Evolutionary conservation across 2,113 vertebrate species (phyloP), one percentile per base, ranked within the genome.

Genomic region (Geococcyx californianus): DNA sequence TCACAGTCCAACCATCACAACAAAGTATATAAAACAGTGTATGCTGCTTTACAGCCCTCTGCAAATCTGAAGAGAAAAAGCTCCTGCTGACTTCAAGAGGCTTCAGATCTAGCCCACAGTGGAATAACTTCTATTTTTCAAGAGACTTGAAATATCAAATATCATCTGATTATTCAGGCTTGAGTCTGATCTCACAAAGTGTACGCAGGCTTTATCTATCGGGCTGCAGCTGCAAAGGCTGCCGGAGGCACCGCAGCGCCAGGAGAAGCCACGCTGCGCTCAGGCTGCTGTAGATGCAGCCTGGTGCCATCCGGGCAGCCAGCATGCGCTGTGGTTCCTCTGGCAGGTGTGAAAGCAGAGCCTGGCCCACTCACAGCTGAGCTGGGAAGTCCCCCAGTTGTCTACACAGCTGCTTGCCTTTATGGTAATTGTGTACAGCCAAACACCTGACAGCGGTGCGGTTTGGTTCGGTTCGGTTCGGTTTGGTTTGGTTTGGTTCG

Each of bases 41-140:
- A n/a, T 19, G 44, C 66, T 87, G 47, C n/a, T 89, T 82, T 81
- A 60, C 56, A 86, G 76, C 31, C 56, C 40, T 86, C 69, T 34
- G 20, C 52, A 72, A 78, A 82, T 72, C 67, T 82, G 66, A 95
- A 74, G 72, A 91, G 55, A 77, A 86, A 89, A 91, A 75, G 5
- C 13, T 73, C 59, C 62, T 1, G 1, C 75, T 86, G 75, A 70
- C 68, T 92, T 94, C 63, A 94, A 94, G 92, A 82, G 20, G 52
- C 51, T 90, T 92, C 92, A 94, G 51, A 94, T 94, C 52, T 67
- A 90, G 52, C 19, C 68, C 69, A 72, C 68, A 60, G 76, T 64
- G 76, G 85, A 92, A 77, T 70, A 86, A 56, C 21, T 68, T 83
- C 78, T 47, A 1, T 52, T 95, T 96, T 94, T 73, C 63, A 88